Evolutionary conservation across 2,113 vertebrate species (phyloP).

Genomic region (Arizona elegans): DNA sequence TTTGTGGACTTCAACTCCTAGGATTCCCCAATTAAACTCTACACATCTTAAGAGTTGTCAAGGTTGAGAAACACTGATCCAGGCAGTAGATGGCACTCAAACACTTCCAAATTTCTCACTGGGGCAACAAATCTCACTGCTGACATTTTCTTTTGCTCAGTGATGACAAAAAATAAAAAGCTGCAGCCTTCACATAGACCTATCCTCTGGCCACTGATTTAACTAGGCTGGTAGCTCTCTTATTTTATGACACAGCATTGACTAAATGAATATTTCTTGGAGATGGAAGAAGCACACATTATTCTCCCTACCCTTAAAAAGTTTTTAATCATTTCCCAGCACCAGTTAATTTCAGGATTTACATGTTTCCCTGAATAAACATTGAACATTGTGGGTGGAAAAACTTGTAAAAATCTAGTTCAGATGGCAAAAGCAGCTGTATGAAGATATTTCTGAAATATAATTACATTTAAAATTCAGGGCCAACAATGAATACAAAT

Average conservation of each 20-base stretch:
- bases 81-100: conserved; percentile 54
- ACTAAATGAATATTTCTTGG: conserved; percentile 49
- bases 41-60: no score
- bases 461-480: conserved; percentile 5
- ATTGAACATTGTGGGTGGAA: conserved; percentile 9
- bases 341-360: conserved; percentile 6
- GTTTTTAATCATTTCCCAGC: conserved; percentile 33
- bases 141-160: not conserved
- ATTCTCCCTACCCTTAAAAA: not conserved
- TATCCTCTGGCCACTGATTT: conserved; percentile 27
- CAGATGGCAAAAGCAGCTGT: not conserved
- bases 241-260: conserved; percentile 31
- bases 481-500: conserved; percentile 7
- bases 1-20: no score
- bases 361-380: not conserved
- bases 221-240: not conserved
- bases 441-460: not conserved
- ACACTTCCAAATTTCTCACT: not conserved
- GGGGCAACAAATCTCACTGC: not conserved
- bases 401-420: conserved; percentile 17
- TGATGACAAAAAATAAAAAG: not conserved
- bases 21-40: no score
- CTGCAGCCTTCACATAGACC: not conserved
- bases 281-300: conserved; percentile 34
- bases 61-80: no score